A percentile compares a stretch with the other conserved stretches of the same genome.
phyloP scores from a whole-genome alignment of 1,140 invertebrate genomes.

The Acromyrmex echinatior region DNA sequence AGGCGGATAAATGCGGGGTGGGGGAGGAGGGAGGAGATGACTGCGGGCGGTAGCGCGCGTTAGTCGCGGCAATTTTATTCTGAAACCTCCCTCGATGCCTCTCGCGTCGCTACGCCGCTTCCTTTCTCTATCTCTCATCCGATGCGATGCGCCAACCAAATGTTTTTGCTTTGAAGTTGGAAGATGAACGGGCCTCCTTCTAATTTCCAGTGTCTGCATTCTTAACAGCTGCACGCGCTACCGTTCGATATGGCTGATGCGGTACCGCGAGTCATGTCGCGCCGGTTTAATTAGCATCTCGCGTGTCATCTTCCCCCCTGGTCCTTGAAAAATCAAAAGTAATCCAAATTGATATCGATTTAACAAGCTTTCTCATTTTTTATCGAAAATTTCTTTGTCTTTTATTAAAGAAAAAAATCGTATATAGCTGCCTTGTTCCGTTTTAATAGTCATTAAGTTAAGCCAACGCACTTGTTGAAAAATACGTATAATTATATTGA shows the following conservation, averaged over 20 bases:
- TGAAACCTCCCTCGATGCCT: slow-evolving; percentile 44
- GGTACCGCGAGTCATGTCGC: slow-evolving; percentile 28
- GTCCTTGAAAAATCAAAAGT: slow-evolving; percentile 28
- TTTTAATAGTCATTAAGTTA: background rate
- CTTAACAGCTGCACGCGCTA: slow-evolving; percentile 78
- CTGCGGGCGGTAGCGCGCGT: slow-evolving; percentile 60
- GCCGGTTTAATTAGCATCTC: slow-evolving; percentile 79
- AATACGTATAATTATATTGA: background rate
- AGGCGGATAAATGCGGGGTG: slow-evolving; percentile 79
- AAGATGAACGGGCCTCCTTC: slow-evolving; percentile 80
- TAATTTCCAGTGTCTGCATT: slow-evolving; percentile 81
- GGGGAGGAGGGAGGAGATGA: slow-evolving; percentile 37
- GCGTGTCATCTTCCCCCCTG: slow-evolving; percentile 51
- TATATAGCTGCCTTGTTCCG: background rate
- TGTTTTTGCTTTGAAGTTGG: slow-evolving; percentile 82
- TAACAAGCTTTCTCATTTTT: background rate
- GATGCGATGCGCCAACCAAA: slow-evolving; percentile 60
- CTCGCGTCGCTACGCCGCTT: slow-evolving; percentile 1
- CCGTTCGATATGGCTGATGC: slow-evolving; percentile 73
- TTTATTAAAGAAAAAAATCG: slow-evolving; percentile 9
- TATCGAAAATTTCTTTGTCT: background rate
- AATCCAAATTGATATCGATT: background rate
- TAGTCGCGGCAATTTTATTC: slow-evolving; percentile 71
- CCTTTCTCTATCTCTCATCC: background rate
- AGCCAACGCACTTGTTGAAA: background rate